phyloP scores from a whole-genome alignment of 1,140 invertebrate species.

The Dinothrombium tinctorium region DNA sequence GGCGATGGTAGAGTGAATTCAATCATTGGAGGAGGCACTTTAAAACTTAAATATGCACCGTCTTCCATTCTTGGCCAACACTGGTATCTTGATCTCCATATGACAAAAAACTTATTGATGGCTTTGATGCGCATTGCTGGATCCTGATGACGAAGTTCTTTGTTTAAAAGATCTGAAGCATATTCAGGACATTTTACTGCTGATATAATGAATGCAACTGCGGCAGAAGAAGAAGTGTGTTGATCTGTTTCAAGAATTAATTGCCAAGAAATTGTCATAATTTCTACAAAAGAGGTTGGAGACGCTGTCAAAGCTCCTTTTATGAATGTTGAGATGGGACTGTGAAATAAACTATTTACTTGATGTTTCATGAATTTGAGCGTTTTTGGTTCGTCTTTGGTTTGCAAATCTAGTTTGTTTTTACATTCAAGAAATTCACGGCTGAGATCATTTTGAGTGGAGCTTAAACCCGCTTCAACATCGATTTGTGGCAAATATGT shows the following conservation, averaged over 20 bases:
- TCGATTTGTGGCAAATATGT: constrained; percentile 16
- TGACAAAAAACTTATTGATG: constrained; percentile 38
- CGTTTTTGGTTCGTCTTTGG: constrained; percentile 22
- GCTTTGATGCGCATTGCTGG: constrained; percentile 47
- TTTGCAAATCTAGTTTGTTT: not conserved
- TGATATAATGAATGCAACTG: constrained; percentile 70
- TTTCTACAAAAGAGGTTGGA: constrained; percentile 63
- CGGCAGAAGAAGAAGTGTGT: constrained; percentile 30
- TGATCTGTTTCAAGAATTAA: constrained; percentile 51
- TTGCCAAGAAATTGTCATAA: constrained; percentile 78
- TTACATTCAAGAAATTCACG: too few relatives aligned
- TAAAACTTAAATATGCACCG: constrained; percentile 74
- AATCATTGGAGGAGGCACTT: constrained; percentile 90
- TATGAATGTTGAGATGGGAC: constrained; percentile 58
- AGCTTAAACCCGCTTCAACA: constrained; percentile 14
- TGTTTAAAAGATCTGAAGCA: constrained; percentile 62
- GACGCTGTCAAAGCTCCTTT: constrained; percentile 74
- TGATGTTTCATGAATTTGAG: constrained; percentile 65
- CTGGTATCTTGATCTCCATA: constrained; percentile 94
- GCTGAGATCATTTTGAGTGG: not conserved
- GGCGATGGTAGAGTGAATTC: constrained; percentile 97
- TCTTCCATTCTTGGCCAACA: constrained; percentile 98
- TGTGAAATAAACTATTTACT: constrained; percentile 64
- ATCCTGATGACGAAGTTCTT: constrained; percentile 55
- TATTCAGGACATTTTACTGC: constrained; percentile 68